Percentiles rank a stretch among this genome's conserved stretches.
Conservation (phyloP, 2,888 invertebrate genomes). For the Morpho deidamia region DNA sequence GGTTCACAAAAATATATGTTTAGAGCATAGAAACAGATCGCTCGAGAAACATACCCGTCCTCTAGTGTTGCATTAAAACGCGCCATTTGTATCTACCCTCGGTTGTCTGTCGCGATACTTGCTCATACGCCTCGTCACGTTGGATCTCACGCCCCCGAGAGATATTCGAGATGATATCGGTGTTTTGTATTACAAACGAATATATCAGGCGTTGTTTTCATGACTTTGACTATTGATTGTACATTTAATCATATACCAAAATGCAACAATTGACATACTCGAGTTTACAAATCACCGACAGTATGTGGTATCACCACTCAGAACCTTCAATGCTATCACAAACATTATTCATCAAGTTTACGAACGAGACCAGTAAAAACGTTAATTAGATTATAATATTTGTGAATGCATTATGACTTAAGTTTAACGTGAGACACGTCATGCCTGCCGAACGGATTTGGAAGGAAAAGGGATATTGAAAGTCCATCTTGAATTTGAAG, state of each 20-base stretch:
- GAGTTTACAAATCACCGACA: conserved; percentile 21
- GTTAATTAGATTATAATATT: neutral
- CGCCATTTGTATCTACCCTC: conserved; percentile 39
- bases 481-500: no score
- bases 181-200: neutral
- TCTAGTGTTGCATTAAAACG: conserved; percentile 24
- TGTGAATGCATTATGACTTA: neutral
- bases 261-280: neutral
- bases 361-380: neutral
- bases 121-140: neutral
- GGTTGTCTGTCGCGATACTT: conserved; percentile 17
- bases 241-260: no score
- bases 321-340: conserved; percentile 18
- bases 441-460: no score
- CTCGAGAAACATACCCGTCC: conserved; percentile 62
- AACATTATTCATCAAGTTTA: neutral
- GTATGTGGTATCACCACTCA: conserved; percentile 31
- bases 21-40: conserved; percentile 46
- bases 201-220: neutral
- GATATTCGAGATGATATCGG: neutral
- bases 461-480: no score
- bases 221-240: no score
- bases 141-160: neutral
- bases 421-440: no score
- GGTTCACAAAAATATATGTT: conserved; percentile 66